A percentile compares a stretch with the other conserved stretches of the same genome.
Evolutionary conservation across 2,113 vertebrate genomes (phyloP).

Genomic region (Pteruthius melanotis): DNA sequence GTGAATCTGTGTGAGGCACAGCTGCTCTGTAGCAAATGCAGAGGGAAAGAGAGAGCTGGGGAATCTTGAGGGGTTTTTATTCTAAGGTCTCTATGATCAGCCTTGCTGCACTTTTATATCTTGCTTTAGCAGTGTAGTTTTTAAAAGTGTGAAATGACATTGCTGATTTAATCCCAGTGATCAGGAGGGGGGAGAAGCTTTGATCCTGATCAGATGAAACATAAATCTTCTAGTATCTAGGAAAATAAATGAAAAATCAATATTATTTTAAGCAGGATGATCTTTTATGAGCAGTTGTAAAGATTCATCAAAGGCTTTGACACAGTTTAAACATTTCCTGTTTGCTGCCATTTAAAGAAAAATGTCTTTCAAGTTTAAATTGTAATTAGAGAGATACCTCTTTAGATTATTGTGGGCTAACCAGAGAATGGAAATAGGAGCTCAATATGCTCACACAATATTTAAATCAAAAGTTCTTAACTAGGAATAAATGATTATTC

Average conservation of each 20-base stretch:
- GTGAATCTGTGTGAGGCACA: slow-evolving; percentile 82
- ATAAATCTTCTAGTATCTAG: slow-evolving; percentile 50
- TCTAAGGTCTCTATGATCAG: slow-evolving; percentile 68
- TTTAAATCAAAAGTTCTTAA: background rate
- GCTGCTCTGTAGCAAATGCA: slow-evolving; percentile 78
- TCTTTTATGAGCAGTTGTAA: slow-evolving; percentile 58
- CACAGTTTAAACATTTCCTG: slow-evolving; percentile 40
- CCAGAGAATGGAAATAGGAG: background rate
- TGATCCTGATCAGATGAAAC: slow-evolving; percentile 68
- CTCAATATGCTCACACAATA: background rate
- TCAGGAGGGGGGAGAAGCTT: slow-evolving; percentile 50
- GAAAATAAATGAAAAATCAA: slow-evolving; percentile 62
- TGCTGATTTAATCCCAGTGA: slow-evolving; percentile 50
- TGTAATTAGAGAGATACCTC: slow-evolving; percentile 34
- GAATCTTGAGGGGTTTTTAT: slow-evolving; percentile 77
- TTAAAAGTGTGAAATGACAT: slow-evolving; percentile 64
- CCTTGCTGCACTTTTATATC: slow-evolving; percentile 63
- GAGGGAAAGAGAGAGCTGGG: slow-evolving; percentile 65
- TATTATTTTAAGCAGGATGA: slow-evolving; percentile 64
- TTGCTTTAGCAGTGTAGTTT: slow-evolving; percentile 56
- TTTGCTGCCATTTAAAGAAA: slow-evolving; percentile 52
- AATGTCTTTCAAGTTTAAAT: slow-evolving; percentile 47
- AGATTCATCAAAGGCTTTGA: slow-evolving; percentile 53
- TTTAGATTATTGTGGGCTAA: background rate
- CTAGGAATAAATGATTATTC: background rate